Conservation (phyloP, 2,888 invertebrate species). For the Branchipolynoe longqiensis region DNA sequence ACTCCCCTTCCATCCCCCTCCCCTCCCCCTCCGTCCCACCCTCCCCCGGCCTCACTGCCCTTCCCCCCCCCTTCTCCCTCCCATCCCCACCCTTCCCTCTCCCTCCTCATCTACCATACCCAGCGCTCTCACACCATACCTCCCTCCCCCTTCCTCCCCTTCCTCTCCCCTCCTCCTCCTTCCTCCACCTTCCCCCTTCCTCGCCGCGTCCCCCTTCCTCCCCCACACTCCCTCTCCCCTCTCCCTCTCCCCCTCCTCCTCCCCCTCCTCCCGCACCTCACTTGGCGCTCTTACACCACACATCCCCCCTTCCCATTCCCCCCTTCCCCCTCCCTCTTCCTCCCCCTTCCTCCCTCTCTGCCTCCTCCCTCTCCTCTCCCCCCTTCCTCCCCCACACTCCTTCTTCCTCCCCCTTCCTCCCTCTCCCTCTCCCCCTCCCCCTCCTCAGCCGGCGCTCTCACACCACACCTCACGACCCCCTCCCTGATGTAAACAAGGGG, state of each 20-base stretch:
- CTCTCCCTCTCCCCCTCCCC: constrained; percentile 2
- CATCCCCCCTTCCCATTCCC: not conserved
- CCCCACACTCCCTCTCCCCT: not conserved
- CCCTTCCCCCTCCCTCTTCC: not conserved
- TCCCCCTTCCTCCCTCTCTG: not conserved
- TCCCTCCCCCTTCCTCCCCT: not conserved
- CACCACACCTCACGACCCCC: not conserved
- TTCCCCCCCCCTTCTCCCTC: not conserved
- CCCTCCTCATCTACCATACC: too few species aligned
- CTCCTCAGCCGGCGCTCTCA: not conserved
- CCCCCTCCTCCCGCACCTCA: too few species aligned
- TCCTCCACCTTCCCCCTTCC: not conserved
- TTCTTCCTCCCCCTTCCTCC: not conserved
- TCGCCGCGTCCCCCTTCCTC: not conserved
- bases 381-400: not conserved
- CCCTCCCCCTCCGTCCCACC: not conserved
- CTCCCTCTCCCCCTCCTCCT: not conserved
- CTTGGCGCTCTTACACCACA: not conserved
- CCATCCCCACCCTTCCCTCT: not conserved
- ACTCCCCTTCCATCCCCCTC: not conserved
- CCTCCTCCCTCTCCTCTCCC: not conserved
- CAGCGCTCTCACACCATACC: not conserved
- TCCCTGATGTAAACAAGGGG: too few species aligned
- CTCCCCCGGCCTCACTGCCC: not conserved
- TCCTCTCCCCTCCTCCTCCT: not conserved